These are phyloP conservation scores for Pantherophis alleghaniensis DNA, from an alignment of 2,797 vertebrate species.

Conservation along the genomic window DNA sequence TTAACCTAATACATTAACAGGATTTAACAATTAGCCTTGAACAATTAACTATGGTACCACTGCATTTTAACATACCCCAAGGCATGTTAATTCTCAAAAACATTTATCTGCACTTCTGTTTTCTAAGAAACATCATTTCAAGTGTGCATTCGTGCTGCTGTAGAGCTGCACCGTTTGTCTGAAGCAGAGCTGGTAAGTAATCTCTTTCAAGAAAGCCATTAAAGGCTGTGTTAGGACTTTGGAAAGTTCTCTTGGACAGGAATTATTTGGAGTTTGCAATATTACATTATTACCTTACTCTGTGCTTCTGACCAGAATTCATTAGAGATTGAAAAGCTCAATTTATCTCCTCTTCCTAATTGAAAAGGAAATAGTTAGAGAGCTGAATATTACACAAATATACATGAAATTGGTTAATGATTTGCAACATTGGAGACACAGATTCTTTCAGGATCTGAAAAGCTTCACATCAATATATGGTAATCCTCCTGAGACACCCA, in stretches of 20 bases:
- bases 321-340: background rate
- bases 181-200: background rate
- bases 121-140: background rate
- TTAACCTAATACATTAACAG: background rate
- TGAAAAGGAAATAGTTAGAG: background rate
- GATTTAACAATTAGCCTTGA: background rate
- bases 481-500: background rate
- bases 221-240: background rate
- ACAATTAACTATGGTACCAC: background rate
- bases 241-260: background rate
- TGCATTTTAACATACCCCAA: background rate
- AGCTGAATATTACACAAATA: background rate
- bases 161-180: background rate
- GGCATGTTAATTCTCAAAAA: background rate
- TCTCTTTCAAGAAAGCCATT: background rate
- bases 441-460: background rate
- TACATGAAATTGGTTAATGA: background rate
- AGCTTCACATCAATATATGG: background rate
- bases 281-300: background rate
- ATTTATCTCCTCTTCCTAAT: background rate
- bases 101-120: background rate
- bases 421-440: background rate
- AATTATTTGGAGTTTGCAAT: background rate
- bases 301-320: background rate
- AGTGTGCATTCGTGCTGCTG: no score